Conservation (phyloP, 2,797 vertebrate species). For the Limnodromus scolopaceus region DNA sequence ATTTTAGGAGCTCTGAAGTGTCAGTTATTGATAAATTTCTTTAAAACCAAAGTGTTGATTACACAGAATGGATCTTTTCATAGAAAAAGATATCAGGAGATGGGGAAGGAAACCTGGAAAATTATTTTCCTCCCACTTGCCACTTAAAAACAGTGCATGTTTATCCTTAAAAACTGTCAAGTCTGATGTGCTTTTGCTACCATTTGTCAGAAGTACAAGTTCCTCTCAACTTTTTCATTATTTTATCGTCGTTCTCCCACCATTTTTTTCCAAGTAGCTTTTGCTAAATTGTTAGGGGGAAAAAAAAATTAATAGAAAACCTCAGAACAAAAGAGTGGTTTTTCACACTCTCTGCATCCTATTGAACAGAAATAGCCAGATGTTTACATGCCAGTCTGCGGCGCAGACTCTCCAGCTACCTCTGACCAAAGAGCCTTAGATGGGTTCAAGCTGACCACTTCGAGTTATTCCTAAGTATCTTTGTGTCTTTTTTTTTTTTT, state of each 20-base stretch:
- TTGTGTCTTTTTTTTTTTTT: neutral
- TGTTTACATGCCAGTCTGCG: neutral
- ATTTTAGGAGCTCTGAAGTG: conserved; percentile 62
- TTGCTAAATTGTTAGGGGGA: neutral
- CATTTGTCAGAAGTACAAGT: conserved; percentile 48
- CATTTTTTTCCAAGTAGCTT: neutral
- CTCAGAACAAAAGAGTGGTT: conserved; percentile 43
- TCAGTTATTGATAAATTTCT: conserved; percentile 48
- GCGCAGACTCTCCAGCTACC: neutral
- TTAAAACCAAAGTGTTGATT: conserved; percentile 45
- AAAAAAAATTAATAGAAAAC: neutral
- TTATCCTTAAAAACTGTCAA: conserved; percentile 55
- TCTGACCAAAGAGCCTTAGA: conserved; percentile 2
- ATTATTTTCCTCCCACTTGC: conserved; percentile 64
- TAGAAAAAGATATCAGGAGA: conserved; percentile 7
- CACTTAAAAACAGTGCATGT: conserved; percentile 54
- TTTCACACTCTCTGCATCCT: conserved; percentile 20
- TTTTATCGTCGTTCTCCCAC: conserved; percentile 44
- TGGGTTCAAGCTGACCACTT: neutral
- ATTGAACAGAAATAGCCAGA: conserved; percentile 26
- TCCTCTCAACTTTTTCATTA: conserved; percentile 49
- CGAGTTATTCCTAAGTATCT: neutral
- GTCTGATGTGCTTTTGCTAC: conserved; percentile 63
- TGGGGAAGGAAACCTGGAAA: conserved; percentile 40
- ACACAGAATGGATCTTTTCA: neutral